These are phyloP conservation scores for Cyaniris semiargus DNA, from an alignment of 2,888 invertebrate genomes.

Conservation along the genomic window DNA sequence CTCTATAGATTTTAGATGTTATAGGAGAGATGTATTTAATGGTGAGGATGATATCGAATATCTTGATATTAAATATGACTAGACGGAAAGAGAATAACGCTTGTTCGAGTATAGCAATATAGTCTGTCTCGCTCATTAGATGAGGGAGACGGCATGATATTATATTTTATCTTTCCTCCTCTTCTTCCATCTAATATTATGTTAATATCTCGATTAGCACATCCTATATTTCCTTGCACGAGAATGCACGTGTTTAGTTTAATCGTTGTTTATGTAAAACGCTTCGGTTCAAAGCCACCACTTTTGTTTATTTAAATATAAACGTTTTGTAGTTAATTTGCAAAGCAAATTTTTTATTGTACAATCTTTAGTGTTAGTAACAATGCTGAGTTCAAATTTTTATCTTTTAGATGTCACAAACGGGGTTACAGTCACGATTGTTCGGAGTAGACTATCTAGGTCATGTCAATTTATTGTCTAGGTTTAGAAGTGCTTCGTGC, in stretches of 20 bases:
- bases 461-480: conserved; percentile 23
- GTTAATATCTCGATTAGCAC: conserved; percentile 14
- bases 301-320: not conserved
- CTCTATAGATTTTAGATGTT: conserved; percentile 11
- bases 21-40: not conserved
- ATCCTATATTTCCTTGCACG: not conserved
- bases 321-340: conserved; percentile 20
- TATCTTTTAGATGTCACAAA: conserved; percentile 11
- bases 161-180: not conserved
- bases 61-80: conserved; percentile 1
- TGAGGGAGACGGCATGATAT: not conserved
- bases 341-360: conserved; percentile 13
- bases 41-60: not conserved
- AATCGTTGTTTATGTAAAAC: conserved; percentile 1
- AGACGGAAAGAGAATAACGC: not conserved
- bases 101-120: not conserved
- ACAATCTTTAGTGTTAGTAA: conserved; percentile 8
- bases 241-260: not conserved
- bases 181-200: not conserved
- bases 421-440: not conserved
- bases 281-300: conserved; percentile 9
- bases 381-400: conserved; percentile 28
- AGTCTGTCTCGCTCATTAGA: not conserved
- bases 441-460: conserved; percentile 17
- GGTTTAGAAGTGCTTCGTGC: conserved; percentile 11